These are phyloP conservation scores for Drosophila rellima DNA, from an alignment of 2,888 invertebrate species.

Conservation along the genomic window DNA sequence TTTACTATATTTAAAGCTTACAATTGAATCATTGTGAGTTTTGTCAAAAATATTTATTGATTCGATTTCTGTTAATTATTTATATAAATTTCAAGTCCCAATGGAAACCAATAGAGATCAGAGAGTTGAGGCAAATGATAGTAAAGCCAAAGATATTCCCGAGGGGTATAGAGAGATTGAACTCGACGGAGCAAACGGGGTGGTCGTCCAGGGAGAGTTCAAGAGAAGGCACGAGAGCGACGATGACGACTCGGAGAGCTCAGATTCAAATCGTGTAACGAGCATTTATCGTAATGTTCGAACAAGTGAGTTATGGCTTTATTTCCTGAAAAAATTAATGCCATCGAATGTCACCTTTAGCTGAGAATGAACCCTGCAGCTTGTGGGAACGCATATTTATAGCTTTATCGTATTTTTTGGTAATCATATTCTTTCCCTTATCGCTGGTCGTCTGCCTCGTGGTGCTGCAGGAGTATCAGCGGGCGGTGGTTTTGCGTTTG, in stretches of 20 bases:
- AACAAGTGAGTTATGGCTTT: slow-evolving; percentile 43
- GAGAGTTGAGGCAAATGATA: background rate
- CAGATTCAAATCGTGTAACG: slow-evolving; percentile 19
- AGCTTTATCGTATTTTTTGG: slow-evolving; percentile 63
- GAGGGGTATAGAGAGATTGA: background rate
- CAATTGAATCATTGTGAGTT: background rate
- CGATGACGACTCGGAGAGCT: slow-evolving; percentile 24
- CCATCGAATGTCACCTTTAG: slow-evolving; percentile 23
- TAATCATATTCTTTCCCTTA: slow-evolving; percentile 76
- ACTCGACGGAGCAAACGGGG: background rate
- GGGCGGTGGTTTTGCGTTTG: slow-evolving; percentile 88
- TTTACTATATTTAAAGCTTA: background rate
- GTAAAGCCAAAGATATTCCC: background rate
- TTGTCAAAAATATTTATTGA: background rate
- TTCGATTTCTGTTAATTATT: background rate
- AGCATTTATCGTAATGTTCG: slow-evolving; percentile 48
- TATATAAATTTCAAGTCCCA: slow-evolving; percentile 8
- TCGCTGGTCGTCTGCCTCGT: slow-evolving; percentile 76
- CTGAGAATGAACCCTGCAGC: slow-evolving; percentile 34
- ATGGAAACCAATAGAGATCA: slow-evolving; percentile 1
- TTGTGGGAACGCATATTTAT: slow-evolving; percentile 60
- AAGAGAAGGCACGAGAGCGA: background rate
- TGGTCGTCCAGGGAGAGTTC: background rate
- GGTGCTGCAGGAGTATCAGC: slow-evolving; percentile 87
- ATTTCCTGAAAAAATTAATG: background rate